Evolutionary conservation across 2,797 vertebrate genomes (phyloP), one percentile per base, ranked within the genome.

Genomic region (Harpagifer antarcticus): DNA sequence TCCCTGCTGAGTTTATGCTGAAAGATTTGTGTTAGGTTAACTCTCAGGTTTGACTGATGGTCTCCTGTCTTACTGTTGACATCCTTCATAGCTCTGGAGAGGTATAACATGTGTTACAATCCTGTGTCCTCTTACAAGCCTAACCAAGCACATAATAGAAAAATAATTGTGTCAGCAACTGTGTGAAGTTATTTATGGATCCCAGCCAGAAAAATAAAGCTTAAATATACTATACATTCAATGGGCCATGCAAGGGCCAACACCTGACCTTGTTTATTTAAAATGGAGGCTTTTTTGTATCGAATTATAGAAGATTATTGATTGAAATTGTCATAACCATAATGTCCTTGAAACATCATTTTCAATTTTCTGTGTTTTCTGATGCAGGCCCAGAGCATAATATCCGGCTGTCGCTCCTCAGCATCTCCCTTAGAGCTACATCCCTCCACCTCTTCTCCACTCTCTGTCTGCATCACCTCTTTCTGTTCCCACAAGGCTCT

Each of bases 91-190:
- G 33, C 64, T 73, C 61, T 60, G 43, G 19, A 58, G 76, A 73
- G 72, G 4, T 68, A 65, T 33, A 69, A 57, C 63, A 74, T 72
- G 72, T 77, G 55, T 76, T 85, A 59, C 58, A 74, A 65, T 75
- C 23, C 54, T 52, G 13, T 42, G 62, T 76, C 62, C 79, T 71
- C 60, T 88, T 70, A 74, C 19, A 8, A 44, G 74, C 63, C 58
- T 82, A 83, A 85, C 74, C 64, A 74, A 84, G 76, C 80, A 66
- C 19, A 78, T 79, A 87, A 90, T 82, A 49, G 78, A 75, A 27
- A 13, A 73, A 71, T 84, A 79, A 86, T 75, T 75, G 59, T 81
- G 84, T 88, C 76, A 87, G 74, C 4, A 10, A 31, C 33, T 75
- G 60, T 68, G 56, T 76, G 45, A 78, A 55, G 69, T 78, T 83